Base-by-base conservation (phyloP, 2,113 vertebrate genomes). In the Pseudorasbora parva region DNA sequence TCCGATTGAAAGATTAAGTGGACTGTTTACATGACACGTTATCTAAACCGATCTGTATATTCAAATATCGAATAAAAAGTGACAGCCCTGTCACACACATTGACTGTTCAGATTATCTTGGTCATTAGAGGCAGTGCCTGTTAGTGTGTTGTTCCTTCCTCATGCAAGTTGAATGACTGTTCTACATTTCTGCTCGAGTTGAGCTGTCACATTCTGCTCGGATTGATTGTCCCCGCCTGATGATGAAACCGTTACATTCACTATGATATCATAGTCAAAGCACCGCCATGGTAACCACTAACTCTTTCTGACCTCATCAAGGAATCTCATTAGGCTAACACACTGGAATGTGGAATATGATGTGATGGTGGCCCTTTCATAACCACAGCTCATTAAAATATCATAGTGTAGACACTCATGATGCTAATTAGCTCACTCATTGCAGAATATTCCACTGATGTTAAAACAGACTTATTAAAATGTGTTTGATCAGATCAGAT, bases 401-500 rank as follows among this genome's bases (percentile, higher is more conserved):
- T 45, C 30, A 64, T 8, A 45, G 60, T 37, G 62, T 8, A 21
- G 17, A 41, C 25, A 30, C 54, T 54, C 23, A 33, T 74, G 45
- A 76, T 9, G 54, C 60, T 83, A 75, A 85, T 85, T 85, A 77
- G 60, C 30, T 68, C 78, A 79, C 23, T 21, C 33, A 21, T n/a
- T 30, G 57, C 23, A 6, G 8, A 62, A 66, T 57, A 59, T 41
- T 59, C 21, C 25, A 64, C 57, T 27, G 37, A 62, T 30, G 30
- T 9, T 30, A 81, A 66, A 69, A 25, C 59, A 23, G 72, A 77
- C 51, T 76, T 76, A 74, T 27, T 75, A 60, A 72, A 78, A 86
- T 51, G 49, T 47, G 30, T 85, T 81, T 87, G 76, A 57, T 78
- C 56, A 73, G 81, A 85, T 82, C 59, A 30, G 30, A 3, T 30